Conservation (phyloP, 2,888 invertebrate genomes). For the Sarcophaga caerulescens region DNA sequence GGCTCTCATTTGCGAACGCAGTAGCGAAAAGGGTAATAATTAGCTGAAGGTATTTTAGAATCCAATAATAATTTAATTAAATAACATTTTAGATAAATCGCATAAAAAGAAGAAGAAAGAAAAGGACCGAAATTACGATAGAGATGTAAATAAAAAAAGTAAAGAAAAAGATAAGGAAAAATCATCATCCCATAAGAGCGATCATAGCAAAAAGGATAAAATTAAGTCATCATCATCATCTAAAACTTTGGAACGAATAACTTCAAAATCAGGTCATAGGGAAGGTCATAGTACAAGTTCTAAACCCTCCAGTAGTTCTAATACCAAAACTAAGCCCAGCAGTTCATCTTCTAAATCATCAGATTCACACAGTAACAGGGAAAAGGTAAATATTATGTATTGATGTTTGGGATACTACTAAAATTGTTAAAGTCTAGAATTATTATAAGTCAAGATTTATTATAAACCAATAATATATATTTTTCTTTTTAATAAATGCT, state of each 20-base stretch:
- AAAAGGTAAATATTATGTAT: conserved; percentile 38
- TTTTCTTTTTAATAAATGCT: too few species aligned
- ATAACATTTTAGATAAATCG: conserved; percentile 72
- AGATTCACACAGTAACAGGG: conserved; percentile 36
- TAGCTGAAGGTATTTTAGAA: background rate
- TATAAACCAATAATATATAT: background rate
- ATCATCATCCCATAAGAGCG: conserved; percentile 54
- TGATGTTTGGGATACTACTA: background rate
- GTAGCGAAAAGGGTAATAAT: conserved; percentile 62
- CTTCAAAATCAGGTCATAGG: conserved; percentile 66
- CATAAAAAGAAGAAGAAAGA: conserved; percentile 81
- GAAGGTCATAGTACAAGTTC: conserved; percentile 33
- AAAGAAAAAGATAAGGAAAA: conserved; percentile 60
- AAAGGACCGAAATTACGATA: conserved; percentile 73
- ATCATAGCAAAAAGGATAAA: conserved; percentile 59
- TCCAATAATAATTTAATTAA: background rate
- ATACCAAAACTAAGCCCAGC: conserved; percentile 34
- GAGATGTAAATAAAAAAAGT: conserved; percentile 52
- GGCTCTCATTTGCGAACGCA: conserved; percentile 34
- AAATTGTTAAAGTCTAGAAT: background rate
- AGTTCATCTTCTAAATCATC: conserved; percentile 31
- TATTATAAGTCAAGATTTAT: background rate
- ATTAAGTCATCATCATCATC: conserved; percentile 46
- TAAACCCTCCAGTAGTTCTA: conserved; percentile 22
- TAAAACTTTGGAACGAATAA: conserved; percentile 54